Base-by-base conservation (phyloP, 2,113 vertebrate species). In the Girardinichthys multiradiatus region DNA sequence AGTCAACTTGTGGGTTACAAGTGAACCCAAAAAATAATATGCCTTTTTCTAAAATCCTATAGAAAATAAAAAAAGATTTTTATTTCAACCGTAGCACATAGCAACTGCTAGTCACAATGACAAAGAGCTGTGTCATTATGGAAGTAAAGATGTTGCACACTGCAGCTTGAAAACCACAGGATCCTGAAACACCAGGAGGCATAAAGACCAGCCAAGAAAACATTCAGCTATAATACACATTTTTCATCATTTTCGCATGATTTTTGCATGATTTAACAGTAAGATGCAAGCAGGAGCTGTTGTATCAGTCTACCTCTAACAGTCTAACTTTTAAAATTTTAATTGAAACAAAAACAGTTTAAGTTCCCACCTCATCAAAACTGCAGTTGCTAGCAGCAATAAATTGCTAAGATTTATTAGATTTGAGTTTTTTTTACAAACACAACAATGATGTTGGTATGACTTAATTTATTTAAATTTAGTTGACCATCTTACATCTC, bases 161-260 rank as follows among this genome's bases (percentile, higher is more conserved):
- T 37, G 58, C 4, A 61, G 35, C 51, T 74, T 2, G 57, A 72
- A 27, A 57, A 59, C 68, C 77, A 74, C n/a, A 35, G 39, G 75
- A 31, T 30, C 28, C 17, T 21, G 21, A 30, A 63, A 45, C 64
- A 71, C 14, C 4, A 61, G 79, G 73, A 74, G 35, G 37, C 1
- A 5, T 13, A 1, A 74, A 72, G 19, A 79, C 64, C 35, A 78
- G 77, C 64, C 48, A 63, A 58, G 63, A 70, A 59, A 30, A 68
- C 76, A 54, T 37, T 60, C 54, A 80, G 77, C 45, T 24, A 6
- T 21, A 48, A 48, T 12, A 24, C 19, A n/a, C 10, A 54, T 24
- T n/a, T 54, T 24, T 54, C 24, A n/a, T n/a, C 4, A n/a, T 10
- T n/a, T n/a, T 54, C 8, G 2, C 24, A 11, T 54, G 21, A 54